Base-by-base conservation (phyloP, 1,140 invertebrate genomes). In the Ceratitis capitata region DNA sequence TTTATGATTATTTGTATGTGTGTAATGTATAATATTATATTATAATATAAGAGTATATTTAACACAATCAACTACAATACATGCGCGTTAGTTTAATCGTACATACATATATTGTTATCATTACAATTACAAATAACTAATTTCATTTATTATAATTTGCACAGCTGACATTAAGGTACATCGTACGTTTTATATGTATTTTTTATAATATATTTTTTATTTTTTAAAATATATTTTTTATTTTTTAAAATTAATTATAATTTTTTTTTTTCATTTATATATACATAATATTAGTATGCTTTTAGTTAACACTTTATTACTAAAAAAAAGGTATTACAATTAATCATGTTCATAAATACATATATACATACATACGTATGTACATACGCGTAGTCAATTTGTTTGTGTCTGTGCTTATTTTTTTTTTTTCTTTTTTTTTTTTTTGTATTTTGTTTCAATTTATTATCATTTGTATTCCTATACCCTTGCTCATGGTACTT, bases 81-180 rank as follows among this genome's bases (percentile, higher is more conserved):
- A n/a, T n/a, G n/a, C n/a, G n/a, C n/a, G n/a, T n/a, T n/a, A n/a
- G n/a, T n/a, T n/a, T n/a, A n/a, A 64, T 64, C 58, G 32, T 29
- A 64, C 29, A 64, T 64, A 45, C 39, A 78, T 78, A 35, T 16
- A 16, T 23, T 47, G 45, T 10, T 23, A 45, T 78, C 45, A 32
- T 78, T 78, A 78, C 39, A 45, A 78, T 35, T 45, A 78, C 69
- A 19, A 45, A 45, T 78, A 78, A 78, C 69, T 78, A 78, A 26
- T 78, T 42, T 78, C 69, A 78, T 45, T 35, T 78, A 78, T 78
- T 19, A 45, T 78, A 78, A 45, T 78, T 45, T 78, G 69, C 69
- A 78, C 69, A 78, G 69, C 69, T 78, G 35, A 78, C 39, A 78
- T 78, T 78, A 78, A 78, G 69, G 69, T 78, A 78, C 69, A 78